phyloP scores from a whole-genome alignment of 1,140 invertebrate genomes.

The Tachypleus tridentatus region DNA sequence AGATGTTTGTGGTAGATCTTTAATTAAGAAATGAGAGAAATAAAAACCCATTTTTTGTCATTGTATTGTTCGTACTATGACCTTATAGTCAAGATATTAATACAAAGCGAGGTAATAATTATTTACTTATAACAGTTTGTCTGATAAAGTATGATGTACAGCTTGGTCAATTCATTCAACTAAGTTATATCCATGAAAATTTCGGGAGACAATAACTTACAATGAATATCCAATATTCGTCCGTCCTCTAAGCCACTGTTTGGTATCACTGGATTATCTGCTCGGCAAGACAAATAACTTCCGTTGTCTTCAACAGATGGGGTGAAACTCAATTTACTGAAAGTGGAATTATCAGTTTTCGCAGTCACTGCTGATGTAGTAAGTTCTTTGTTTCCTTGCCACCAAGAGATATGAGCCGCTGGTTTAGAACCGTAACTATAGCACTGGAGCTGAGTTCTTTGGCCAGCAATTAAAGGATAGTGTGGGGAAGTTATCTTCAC shows the following conservation, averaged over 20 bases:
- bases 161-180: background rate
- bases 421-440: conserved; percentile 25
- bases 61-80: conserved; percentile 50
- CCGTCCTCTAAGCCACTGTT: conserved; percentile 57
- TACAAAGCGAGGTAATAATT: background rate
- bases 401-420: conserved; percentile 27
- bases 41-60: no score
- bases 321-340: conserved; percentile 24
- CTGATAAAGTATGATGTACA: background rate
- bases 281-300: conserved; percentile 63
- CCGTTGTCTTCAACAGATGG: conserved; percentile 63
- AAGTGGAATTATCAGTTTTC: conserved; percentile 20
- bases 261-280: conserved; percentile 53
- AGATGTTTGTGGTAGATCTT: no score
- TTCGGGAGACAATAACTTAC: conserved; percentile 42
- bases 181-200: background rate
- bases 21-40: no score
- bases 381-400: conserved; percentile 22
- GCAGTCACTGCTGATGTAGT: conserved; percentile 18
- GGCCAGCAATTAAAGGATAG: conserved; percentile 23
- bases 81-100: conserved; percentile 38
- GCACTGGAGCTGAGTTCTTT: conserved; percentile 24
- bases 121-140: background rate
- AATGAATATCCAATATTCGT: conserved; percentile 73
- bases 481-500: conserved; percentile 46